Evolutionary conservation across 1,140 invertebrate species (phyloP).

Genomic region (Ceratosolen solmsi): DNA sequence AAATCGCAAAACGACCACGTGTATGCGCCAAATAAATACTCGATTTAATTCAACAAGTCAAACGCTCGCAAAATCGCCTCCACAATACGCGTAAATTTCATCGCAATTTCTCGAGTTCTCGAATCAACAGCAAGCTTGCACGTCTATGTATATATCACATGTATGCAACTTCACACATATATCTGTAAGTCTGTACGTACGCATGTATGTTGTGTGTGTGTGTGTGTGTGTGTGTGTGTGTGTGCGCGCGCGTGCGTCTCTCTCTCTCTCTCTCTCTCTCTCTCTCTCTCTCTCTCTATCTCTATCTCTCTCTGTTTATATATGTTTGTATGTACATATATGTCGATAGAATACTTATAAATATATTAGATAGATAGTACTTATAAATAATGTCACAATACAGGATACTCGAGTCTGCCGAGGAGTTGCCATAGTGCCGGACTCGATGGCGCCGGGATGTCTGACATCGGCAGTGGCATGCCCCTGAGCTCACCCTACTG

Average conservation of each 20-base stretch:
- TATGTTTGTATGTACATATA: not conserved
- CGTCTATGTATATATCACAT: constrained; percentile 39
- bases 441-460: constrained; percentile 76
- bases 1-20: no score
- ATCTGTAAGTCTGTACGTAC: not conserved
- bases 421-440: constrained; percentile 81
- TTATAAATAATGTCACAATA: no score
- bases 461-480: constrained; percentile 66
- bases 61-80: no score
- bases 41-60: no score
- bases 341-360: no score
- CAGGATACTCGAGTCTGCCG: constrained; percentile 87
- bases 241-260: not conserved
- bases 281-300: no score
- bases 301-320: not conserved
- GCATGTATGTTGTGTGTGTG: not conserved
- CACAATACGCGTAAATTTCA: no score
- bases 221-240: not conserved
- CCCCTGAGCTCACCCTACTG: constrained; percentile 72
- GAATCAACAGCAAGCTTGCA: constrained; percentile 45
- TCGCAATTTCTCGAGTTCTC: not conserved
- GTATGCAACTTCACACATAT: no score
- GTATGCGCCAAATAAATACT: no score
- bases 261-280: no score
- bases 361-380: no score